These are phyloP conservation scores for Orientallactaga sibirica DNA, from an alignment of 2,797 vertebrate genomes.

Conservation along the genomic window DNA sequence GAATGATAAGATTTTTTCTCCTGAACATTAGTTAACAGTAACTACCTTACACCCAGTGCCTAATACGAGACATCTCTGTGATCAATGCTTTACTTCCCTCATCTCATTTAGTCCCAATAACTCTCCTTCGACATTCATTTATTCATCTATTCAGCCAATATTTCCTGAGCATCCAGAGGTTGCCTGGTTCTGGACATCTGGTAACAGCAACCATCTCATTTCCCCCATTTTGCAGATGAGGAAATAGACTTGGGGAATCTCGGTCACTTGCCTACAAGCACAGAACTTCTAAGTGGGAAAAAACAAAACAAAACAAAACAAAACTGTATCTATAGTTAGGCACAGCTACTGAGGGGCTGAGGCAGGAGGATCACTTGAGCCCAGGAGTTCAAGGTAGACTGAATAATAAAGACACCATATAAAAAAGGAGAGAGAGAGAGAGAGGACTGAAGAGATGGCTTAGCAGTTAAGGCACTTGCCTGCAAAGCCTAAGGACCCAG, in stretches of 20 bases:
- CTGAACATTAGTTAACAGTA: conserved; percentile 45
- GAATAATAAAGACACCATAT: neutral
- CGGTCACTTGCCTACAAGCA: neutral
- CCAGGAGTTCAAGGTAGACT: neutral
- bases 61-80: neutral
- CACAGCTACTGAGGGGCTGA: neutral
- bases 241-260: conserved; percentile 16
- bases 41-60: neutral
- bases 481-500: no score
- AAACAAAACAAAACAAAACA: no score
- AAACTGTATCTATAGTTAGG: neutral
- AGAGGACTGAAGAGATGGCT: no score
- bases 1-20: conserved; percentile 51
- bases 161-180: neutral
- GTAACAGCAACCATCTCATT: neutral
- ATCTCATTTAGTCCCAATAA: conserved; percentile 35
- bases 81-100: conserved; percentile 32
- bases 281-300: neutral
- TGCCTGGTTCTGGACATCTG: neutral
- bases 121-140: conserved; percentile 5
- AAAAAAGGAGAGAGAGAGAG: neutral
- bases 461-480: no score
- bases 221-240: neutral
- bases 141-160: neutral
- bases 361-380: neutral